A percentile compares a stretch with the other conserved stretches of the same genome.
Evolutionary conservation across 2,113 vertebrate genomes (phyloP).

Genomic region (Centropus unirufus): DNA sequence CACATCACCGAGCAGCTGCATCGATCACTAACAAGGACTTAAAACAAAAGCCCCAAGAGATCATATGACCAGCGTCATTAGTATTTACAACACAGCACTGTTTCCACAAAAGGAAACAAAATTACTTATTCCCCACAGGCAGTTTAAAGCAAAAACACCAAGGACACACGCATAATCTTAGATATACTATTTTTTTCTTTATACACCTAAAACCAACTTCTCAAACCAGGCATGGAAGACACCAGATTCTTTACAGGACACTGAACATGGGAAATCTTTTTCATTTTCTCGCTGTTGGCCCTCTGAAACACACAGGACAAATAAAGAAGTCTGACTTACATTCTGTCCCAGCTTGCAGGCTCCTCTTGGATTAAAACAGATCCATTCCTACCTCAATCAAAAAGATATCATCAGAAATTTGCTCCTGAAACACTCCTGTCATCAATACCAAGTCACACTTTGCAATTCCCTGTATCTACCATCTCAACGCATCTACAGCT

Average conservation of each 20-base stretch:
- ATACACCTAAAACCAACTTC: background rate
- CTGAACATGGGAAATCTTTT: background rate
- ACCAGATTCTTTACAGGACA: background rate
- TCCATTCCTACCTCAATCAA: background rate
- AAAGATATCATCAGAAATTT: background rate
- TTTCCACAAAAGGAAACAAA: conserved; percentile 26
- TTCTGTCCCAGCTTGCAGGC: background rate
- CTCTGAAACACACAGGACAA: background rate
- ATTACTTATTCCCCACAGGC: background rate
- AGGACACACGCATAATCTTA: background rate
- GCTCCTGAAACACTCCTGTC: background rate
- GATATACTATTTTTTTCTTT: no score
- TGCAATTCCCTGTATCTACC: background rate
- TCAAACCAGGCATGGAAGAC: background rate
- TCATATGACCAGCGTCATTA: background rate
- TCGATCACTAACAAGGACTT: background rate
- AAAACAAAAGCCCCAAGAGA: conserved; percentile 35
- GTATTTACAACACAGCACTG: background rate
- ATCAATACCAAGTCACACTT: background rate
- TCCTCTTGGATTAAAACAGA: background rate
- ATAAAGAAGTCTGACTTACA: background rate
- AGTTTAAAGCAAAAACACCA: background rate
- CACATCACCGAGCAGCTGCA: conserved; percentile 26
- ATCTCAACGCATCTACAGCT: background rate
- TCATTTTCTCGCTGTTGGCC: background rate